phyloP scores from a whole-genome alignment of 2,113 vertebrate species.

The Ploceus nigricollis region DNA sequence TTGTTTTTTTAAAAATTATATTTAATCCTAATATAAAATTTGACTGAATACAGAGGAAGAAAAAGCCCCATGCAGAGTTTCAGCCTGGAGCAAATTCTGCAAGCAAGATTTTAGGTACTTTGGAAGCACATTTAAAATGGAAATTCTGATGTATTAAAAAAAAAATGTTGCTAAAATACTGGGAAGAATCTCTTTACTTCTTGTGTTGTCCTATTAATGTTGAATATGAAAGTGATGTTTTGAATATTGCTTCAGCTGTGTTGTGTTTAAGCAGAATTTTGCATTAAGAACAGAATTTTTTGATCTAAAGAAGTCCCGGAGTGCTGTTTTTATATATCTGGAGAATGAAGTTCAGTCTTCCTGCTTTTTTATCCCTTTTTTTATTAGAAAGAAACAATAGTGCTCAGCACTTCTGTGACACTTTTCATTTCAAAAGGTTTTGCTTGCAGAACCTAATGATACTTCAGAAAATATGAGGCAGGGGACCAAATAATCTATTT shows the following conservation, averaged over 20 bases:
- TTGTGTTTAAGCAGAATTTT: background rate
- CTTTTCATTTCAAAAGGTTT: slow-evolving; percentile 30
- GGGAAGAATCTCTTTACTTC: background rate
- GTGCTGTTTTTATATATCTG: slow-evolving; percentile 32
- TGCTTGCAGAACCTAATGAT: slow-evolving; percentile 27
- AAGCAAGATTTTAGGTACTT: background rate
- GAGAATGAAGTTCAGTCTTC: background rate
- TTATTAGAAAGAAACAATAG: slow-evolving; percentile 17
- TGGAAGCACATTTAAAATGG: slow-evolving; percentile 8
- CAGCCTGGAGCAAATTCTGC: background rate
- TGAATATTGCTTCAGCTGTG: background rate
- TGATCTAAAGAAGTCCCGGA: background rate
- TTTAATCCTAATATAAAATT: background rate
- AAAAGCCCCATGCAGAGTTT: background rate
- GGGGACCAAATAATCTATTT: background rate
- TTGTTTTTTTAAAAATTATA: background rate
- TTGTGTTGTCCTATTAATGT: background rate
- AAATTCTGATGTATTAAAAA: background rate
- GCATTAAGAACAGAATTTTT: slow-evolving; percentile 17
- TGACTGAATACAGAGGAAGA: background rate
- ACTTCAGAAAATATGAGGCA: background rate
- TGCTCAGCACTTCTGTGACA: slow-evolving; percentile 21
- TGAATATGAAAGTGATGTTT: slow-evolving; percentile 24
- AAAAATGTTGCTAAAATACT: background rate
- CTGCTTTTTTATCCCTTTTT: background rate